Conservation (phyloP, 37 sponge, comb jelly and placozoan genomes). For the Agelas oroides region DNA sequence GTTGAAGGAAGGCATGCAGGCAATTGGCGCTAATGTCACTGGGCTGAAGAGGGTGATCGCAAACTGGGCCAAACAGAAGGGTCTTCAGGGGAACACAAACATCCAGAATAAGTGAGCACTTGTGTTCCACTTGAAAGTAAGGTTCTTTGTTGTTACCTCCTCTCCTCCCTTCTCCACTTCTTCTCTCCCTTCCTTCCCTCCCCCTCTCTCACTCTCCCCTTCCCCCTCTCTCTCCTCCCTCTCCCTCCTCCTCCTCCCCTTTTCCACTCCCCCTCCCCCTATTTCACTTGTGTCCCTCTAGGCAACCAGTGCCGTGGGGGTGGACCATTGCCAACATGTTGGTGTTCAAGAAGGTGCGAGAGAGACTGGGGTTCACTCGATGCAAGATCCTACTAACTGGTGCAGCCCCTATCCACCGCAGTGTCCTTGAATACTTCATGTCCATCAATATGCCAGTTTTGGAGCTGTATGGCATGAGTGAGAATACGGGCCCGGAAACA, state of each 20-base stretch:
- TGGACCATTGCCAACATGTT: conserved; percentile 60
- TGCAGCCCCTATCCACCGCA: conserved; percentile 77
- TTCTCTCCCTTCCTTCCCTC: too few species aligned
- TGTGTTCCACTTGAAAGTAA: too few species aligned
- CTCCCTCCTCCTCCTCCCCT: too few species aligned
- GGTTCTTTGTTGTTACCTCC: too few species aligned
- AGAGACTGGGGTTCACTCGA: conserved; percentile 32
- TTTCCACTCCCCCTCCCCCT: too few species aligned
- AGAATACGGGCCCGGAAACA: conserved; percentile 64
- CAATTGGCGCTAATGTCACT: neutral
- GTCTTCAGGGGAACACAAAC: conserved; percentile 52
- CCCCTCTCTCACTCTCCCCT: too few species aligned
- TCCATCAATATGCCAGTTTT: conserved; percentile 65
- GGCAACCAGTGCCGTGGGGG: conserved; percentile 62
- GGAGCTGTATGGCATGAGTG: conserved; percentile 86
- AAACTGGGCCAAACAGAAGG: conserved; percentile 40
- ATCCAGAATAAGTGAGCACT: conserved; percentile 51
- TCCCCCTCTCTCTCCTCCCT: too few species aligned
- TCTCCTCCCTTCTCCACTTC: too few species aligned
- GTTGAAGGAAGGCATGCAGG: conserved; percentile 55
- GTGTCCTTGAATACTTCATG: conserved; percentile 82
- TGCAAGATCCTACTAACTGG: conserved; percentile 37
- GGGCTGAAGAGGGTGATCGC: conserved; percentile 59
- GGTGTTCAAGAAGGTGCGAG: conserved; percentile 57
- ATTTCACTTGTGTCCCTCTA: neutral